phyloP scores from a whole-genome alignment of 2,888 invertebrate genomes.

The Pammene aurita region DNA sequence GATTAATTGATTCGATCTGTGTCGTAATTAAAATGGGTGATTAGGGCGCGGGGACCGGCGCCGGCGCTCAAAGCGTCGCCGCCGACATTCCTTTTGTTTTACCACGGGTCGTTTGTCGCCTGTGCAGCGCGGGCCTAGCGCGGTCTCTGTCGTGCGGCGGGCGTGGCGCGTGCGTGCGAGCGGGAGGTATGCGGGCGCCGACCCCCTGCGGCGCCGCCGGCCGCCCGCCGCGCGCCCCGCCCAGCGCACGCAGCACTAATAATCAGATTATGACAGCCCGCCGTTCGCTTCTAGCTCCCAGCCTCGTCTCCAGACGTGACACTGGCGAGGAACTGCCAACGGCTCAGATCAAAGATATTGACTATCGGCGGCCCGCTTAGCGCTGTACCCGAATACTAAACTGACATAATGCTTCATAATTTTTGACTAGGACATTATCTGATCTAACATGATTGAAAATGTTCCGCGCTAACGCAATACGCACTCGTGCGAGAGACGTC shows the following conservation, averaged over 20 bases:
- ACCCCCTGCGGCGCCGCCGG: constrained; percentile 77
- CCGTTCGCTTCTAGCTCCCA: constrained; percentile 68
- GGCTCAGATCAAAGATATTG: constrained; percentile 42
- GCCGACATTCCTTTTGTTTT: constrained; percentile 84
- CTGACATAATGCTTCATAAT: constrained; percentile 57
- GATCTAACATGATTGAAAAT: constrained; percentile 39
- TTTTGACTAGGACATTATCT: constrained; percentile 41
- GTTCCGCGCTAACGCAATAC: constrained; percentile 27
- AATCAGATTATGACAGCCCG: constrained; percentile 82
- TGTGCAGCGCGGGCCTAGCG: constrained; percentile 63
- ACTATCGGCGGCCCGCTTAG: constrained; percentile 36
- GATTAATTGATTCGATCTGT: constrained; percentile 84
- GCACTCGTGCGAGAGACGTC: constrained; percentile 35
- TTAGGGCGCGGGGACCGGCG: constrained; percentile 81
- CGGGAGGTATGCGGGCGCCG: constrained; percentile 77
- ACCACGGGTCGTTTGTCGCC: constrained; percentile 83
- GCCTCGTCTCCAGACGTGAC: constrained; percentile 65
- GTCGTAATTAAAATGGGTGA: constrained; percentile 84
- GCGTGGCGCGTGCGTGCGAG: constrained; percentile 53
- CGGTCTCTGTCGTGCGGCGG: constrained; percentile 54
- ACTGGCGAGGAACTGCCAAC: constrained; percentile 49
- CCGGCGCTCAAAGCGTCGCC: constrained; percentile 82
- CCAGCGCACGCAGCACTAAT: constrained; percentile 74
- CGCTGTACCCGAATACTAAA: constrained; percentile 43
- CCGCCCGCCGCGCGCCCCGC: constrained; percentile 77